phyloP scores from a whole-genome alignment of 2,797 vertebrate genomes.

The Sylvia borin region DNA sequence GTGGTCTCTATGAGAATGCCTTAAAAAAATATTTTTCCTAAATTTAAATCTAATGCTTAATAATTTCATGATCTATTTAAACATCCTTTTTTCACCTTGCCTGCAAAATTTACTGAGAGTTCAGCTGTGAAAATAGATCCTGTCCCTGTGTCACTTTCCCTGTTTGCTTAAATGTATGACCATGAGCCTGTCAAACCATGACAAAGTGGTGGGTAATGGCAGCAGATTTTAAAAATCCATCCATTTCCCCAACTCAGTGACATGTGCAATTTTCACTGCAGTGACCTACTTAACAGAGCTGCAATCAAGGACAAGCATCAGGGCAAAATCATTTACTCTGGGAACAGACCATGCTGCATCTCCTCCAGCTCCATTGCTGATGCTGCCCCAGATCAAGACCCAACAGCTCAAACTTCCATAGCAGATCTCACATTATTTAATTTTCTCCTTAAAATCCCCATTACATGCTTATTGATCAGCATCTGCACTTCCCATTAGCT shows the following conservation, averaged over 20 bases:
- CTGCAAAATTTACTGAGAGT: background rate
- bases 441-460: background rate
- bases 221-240: slow-evolving; percentile 18
- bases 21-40: background rate
- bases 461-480: background rate
- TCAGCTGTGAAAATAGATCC: background rate
- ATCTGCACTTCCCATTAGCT: background rate
- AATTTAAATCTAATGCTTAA: background rate
- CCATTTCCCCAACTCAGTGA: background rate
- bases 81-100: background rate
- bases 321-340: background rate
- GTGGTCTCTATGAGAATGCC: background rate
- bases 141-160: background rate
- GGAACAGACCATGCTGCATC: background rate
- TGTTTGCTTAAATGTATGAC: background rate
- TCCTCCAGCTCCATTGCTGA: background rate
- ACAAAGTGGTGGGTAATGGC: background rate
- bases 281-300: background rate
- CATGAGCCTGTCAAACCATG: background rate
- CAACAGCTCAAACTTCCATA: background rate
- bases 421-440: background rate
- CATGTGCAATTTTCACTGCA: background rate
- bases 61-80: background rate
- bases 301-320: background rate
- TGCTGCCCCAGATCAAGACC: background rate